phyloP scores from a whole-genome alignment of 2,797 vertebrate species.

The Cynopterus sphinx region DNA sequence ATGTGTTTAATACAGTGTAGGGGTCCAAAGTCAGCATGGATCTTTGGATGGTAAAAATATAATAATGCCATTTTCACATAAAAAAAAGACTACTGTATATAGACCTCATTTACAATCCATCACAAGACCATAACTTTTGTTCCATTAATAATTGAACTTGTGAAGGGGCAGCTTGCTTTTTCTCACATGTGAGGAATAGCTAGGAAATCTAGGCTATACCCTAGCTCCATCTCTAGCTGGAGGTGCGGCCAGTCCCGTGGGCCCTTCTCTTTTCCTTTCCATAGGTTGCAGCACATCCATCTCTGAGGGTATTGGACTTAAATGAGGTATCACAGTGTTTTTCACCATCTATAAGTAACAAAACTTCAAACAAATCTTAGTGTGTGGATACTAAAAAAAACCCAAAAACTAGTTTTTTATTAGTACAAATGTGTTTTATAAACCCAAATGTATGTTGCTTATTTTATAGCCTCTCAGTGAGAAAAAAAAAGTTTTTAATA shows the following conservation, averaged over 20 bases:
- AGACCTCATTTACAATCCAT: neutral
- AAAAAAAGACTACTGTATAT: neutral
- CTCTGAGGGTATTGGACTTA: neutral
- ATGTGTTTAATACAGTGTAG: neutral
- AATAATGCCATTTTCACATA: neutral
- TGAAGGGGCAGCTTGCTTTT: neutral
- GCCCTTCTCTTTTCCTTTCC: neutral
- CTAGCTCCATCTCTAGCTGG: neutral
- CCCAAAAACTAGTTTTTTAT: neutral
- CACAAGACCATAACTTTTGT: neutral
- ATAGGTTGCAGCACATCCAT: neutral
- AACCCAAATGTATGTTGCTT: neutral
- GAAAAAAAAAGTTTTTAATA: neutral
- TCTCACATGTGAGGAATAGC: neutral
- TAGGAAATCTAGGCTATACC: neutral
- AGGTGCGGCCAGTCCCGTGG: fast-evolving
- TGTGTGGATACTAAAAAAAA: neutral
- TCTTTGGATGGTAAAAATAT: constrained; percentile 31
- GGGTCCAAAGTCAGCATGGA: neutral
- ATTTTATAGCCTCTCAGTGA: neutral
- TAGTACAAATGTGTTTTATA: neutral
- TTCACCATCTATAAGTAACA: neutral
- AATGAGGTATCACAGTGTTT: neutral
- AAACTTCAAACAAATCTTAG: neutral
- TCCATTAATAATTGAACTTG: neutral